These are phyloP conservation scores for Drosophila kambysellisi DNA, from an alignment of 2,888 invertebrate genomes.

Conservation along the genomic window DNA sequence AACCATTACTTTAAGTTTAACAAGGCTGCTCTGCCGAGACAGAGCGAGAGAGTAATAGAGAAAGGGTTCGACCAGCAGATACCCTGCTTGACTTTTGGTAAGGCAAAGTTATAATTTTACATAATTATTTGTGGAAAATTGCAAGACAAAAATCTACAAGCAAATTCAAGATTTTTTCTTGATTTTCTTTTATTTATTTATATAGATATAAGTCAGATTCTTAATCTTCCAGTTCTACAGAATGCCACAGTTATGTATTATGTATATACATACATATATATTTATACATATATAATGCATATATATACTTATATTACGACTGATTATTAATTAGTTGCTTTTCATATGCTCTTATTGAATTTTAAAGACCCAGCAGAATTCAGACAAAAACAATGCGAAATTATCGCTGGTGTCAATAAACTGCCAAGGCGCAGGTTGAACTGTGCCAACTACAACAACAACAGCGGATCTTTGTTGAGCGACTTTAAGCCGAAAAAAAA, in stretches of 20 bases:
- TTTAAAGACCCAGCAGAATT: slow-evolving; percentile 6
- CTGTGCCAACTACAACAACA: slow-evolving; percentile 36
- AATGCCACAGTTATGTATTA: neutral
- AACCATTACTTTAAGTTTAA: neutral
- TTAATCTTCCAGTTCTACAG: neutral
- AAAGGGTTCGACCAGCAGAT: neutral
- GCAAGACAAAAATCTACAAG: too few species aligned
- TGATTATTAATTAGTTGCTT: neutral
- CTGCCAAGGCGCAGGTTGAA: slow-evolving; percentile 48
- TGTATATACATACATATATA: neutral
- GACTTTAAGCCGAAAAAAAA: slow-evolving; percentile 31
- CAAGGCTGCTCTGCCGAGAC: neutral
- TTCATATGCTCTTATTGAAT: neutral
- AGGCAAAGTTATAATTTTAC: neutral
- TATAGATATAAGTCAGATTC: too few species aligned
- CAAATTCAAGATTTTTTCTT: neutral
- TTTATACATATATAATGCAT: neutral
- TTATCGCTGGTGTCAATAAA: slow-evolving; percentile 73
- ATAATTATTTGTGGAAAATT: neutral
- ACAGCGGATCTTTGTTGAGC: slow-evolving; percentile 9
- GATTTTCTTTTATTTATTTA: neutral
- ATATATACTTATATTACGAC: neutral
- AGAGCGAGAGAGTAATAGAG: neutral
- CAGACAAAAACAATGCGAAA: slow-evolving; percentile 31
- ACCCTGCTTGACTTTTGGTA: neutral